phyloP scores from a whole-genome alignment of 2,888 invertebrate genomes.

The Sacculina carcini region DNA sequence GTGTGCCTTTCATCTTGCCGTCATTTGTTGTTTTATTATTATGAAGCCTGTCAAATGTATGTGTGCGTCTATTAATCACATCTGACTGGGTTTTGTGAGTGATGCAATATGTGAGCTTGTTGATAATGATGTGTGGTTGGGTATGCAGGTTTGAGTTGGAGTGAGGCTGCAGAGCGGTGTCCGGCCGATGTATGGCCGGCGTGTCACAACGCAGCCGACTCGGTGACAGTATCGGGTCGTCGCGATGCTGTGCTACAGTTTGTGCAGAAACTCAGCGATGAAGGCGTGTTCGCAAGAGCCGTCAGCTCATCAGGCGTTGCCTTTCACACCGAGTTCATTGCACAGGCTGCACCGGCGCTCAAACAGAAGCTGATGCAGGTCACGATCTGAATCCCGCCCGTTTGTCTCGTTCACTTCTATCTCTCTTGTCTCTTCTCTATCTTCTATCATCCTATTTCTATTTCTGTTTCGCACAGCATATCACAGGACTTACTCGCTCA shows the following conservation, averaged over 20 bases:
- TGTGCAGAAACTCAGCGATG: constrained; percentile 37
- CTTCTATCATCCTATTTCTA: too few relatives aligned
- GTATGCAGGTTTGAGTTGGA: constrained; percentile 48
- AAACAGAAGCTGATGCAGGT: constrained; percentile 42
- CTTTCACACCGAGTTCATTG: constrained; percentile 83
- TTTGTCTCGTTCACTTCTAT: too few relatives aligned
- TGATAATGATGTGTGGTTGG: too few relatives aligned
- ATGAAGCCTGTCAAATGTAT: too few relatives aligned
- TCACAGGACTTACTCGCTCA: too few relatives aligned
- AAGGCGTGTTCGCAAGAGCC: constrained; percentile 53
- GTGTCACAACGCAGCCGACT: constrained; percentile 83
- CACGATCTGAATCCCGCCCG: too few relatives aligned
- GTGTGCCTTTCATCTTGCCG: too few relatives aligned
- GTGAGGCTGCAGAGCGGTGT: constrained; percentile 41
- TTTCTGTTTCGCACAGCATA: too few relatives aligned
- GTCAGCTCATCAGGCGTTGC: constrained; percentile 70
- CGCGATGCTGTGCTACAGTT: constrained; percentile 37
- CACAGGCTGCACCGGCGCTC: constrained; percentile 54
- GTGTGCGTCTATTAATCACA: too few relatives aligned
- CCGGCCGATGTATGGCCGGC: constrained; percentile 58
- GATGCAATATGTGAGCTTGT: background rate
- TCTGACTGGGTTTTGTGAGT: too few relatives aligned
- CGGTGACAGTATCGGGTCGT: constrained; percentile 80
- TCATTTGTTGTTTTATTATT: too few relatives aligned
- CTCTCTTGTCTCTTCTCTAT: too few relatives aligned